A percentile compares a stretch with the other conserved stretches of the same genome.
phyloP scores from a whole-genome alignment of 2,113 vertebrate species.

The Stigmatopora argus region DNA sequence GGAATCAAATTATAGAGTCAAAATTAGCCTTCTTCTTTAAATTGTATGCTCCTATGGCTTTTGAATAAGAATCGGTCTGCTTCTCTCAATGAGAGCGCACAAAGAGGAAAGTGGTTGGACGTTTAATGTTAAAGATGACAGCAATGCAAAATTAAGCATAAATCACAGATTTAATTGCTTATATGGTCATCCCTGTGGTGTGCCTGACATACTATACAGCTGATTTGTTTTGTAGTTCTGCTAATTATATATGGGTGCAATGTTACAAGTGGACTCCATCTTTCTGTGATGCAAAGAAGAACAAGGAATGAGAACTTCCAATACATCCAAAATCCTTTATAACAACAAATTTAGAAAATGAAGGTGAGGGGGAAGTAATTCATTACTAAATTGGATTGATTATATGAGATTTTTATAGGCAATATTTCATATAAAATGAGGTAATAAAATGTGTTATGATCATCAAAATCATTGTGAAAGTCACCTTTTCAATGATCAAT shows the following conservation, averaged over 20 bases:
- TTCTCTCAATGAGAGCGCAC: neutral
- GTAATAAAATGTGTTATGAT: no score
- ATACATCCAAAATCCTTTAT: no score
- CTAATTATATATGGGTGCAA: neutral
- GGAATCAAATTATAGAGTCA: slow-evolving; percentile 30
- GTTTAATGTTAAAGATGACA: slow-evolving; percentile 21
- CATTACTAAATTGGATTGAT: no score
- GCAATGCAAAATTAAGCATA: slow-evolving; percentile 5
- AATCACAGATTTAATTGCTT: slow-evolving; percentile 13
- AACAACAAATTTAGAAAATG: no score
- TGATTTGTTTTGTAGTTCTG: slow-evolving; percentile 3
- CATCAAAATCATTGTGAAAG: no score
- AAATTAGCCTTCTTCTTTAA: slow-evolving; percentile 24
- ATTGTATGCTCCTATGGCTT: slow-evolving; percentile 2
- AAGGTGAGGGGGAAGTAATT: no score
- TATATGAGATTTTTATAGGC: no score
- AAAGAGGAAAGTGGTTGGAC: neutral
- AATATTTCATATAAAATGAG: no score
- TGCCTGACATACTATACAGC: slow-evolving; percentile 32
- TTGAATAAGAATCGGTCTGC: neutral
- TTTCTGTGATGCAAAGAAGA: no score
- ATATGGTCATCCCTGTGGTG: slow-evolving; percentile 37
- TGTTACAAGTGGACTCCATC: no score
- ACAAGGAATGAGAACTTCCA: no score
- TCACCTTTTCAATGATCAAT: no score